These are phyloP conservation scores for Drosophila ochracea DNA, from an alignment of 2,888 invertebrate species.

Conservation along the genomic window DNA sequence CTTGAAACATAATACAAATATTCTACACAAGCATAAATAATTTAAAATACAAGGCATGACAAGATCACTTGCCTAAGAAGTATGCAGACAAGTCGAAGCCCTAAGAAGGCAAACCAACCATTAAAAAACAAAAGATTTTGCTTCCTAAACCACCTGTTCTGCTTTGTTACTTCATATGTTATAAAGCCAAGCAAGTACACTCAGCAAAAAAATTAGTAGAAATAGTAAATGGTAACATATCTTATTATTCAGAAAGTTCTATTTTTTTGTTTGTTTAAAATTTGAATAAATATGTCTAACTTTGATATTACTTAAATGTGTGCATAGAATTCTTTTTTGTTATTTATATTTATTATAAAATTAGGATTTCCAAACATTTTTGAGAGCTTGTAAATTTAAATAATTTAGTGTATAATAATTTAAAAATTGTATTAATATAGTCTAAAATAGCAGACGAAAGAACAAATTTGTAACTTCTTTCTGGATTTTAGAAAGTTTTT, in stretches of 20 bases:
- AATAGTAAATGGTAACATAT: too few species aligned
- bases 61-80: not conserved
- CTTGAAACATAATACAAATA: not conserved
- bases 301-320: not conserved
- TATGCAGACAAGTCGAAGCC: not conserved
- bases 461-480: not conserved
- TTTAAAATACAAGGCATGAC: not conserved
- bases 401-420: not conserved
- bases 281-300: not conserved
- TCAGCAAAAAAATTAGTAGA: not conserved
- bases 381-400: not conserved
- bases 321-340: not conserved
- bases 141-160: not conserved
- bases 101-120: not conserved
- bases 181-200: not conserved
- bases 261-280: rapidly evolving
- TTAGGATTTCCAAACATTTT: not conserved
- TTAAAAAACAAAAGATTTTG: not conserved
- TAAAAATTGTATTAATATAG: too few species aligned
- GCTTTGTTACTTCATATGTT: not conserved
- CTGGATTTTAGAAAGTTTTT: not conserved
- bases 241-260: not conserved
- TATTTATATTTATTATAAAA: not conserved
- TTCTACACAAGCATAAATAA: not conserved
- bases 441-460: too few species aligned